These are phyloP conservation scores for Ochotona princeps DNA, from an alignment of 2,113 vertebrate species.

Conservation along the genomic window DNA sequence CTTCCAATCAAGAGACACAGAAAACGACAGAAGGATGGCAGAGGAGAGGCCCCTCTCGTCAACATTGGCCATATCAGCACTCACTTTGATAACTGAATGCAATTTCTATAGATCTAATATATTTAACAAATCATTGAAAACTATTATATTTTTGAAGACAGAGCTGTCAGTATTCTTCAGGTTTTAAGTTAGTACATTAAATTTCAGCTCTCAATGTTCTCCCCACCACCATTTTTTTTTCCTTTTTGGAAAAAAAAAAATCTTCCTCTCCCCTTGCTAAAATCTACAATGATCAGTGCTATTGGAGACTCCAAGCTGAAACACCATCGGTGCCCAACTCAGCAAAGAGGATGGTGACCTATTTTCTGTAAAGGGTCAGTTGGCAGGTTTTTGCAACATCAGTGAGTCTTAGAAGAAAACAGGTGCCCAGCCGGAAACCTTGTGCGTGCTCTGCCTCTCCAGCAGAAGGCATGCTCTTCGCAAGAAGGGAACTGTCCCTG, in stretches of 20 bases:
- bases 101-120: slow-evolving; percentile 37
- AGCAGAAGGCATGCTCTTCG: neutral
- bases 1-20: neutral
- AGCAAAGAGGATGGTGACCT: slow-evolving; percentile 33
- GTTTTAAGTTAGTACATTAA: slow-evolving; percentile 48
- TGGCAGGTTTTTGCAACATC: slow-evolving; percentile 44
- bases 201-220: slow-evolving; percentile 50
- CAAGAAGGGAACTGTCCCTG: neutral
- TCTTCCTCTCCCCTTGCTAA: slow-evolving; percentile 27
- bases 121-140: slow-evolving; percentile 26
- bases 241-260: neutral
- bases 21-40: neutral
- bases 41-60: neutral
- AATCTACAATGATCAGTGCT: slow-evolving; percentile 28
- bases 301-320: slow-evolving; percentile 40
- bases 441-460: slow-evolving; percentile 1
- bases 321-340: slow-evolving; percentile 6
- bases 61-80: slow-evolving; percentile 3
- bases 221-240: neutral
- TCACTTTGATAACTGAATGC: slow-evolving; percentile 44
- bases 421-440: slow-evolving; percentile 55
- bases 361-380: slow-evolving; percentile 47
- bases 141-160: slow-evolving; percentile 33
- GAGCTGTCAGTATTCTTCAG: slow-evolving; percentile 52
- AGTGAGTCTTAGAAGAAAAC: slow-evolving; percentile 49